These are phyloP conservation scores for Trachymyrmex septentrionalis DNA, from an alignment of 1,140 invertebrate species.

Conservation along the genomic window DNA sequence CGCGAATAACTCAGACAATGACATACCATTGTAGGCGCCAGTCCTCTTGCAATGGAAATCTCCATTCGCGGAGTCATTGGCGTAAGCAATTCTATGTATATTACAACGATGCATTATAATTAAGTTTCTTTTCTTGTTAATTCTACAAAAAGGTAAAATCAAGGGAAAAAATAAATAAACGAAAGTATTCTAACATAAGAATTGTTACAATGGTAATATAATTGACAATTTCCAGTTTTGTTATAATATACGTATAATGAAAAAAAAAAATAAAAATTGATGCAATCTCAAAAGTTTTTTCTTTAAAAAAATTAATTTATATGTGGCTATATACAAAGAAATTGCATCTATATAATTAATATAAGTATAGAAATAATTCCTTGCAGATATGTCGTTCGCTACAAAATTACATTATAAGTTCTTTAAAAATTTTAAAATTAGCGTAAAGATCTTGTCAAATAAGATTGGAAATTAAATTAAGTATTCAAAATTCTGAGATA, in stretches of 20 bases:
- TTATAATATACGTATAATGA: neutral
- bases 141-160: neutral
- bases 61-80: conserved; percentile 81
- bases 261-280: neutral
- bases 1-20: conserved; percentile 75
- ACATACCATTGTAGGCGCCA: conserved; percentile 62
- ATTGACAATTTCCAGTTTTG: neutral
- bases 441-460: neutral
- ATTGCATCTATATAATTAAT: neutral
- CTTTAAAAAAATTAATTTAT: neutral
- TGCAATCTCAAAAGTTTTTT: neutral
- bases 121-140: neutral
- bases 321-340: neutral
- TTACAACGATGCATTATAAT: neutral
- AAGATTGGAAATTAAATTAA: neutral
- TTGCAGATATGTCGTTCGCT: neutral
- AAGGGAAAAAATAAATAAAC: too few relatives aligned
- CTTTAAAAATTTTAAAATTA: neutral
- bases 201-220: neutral
- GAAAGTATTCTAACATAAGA: neutral
- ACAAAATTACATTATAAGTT: neutral
- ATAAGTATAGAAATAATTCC: neutral
- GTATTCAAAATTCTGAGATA: neutral
- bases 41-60: conserved; percentile 77
- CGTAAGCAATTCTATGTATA: conserved; percentile 72